Evolutionary conservation across 2,797 vertebrate genomes (phyloP).

Genomic region (Chrosomus eos): DNA sequence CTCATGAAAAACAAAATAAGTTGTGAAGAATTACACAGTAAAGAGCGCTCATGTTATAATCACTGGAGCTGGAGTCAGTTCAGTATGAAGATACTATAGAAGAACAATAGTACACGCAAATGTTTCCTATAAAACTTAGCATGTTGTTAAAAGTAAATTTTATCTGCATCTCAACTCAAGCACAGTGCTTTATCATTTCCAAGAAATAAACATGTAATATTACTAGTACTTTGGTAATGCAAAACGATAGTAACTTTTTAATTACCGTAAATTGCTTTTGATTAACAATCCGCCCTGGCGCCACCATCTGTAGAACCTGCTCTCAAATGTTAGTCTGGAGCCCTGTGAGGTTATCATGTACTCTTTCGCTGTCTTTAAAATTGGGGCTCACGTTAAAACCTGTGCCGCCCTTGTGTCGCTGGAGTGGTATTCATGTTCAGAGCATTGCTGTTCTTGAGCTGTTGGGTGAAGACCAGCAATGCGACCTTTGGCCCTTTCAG

Average conservation of each 20-base stretch:
- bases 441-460: constrained; percentile 47
- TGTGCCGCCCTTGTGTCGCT: not conserved
- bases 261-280: not conserved
- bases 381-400: constrained; percentile 17
- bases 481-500: constrained; percentile 11
- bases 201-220: not conserved
- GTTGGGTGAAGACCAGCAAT: constrained; percentile 47
- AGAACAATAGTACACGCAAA: not conserved
- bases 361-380: constrained; percentile 28
- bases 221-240: not conserved
- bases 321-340: not conserved
- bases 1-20: not conserved
- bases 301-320: too few species aligned
- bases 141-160: not conserved
- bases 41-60: not conserved
- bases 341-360: not conserved
- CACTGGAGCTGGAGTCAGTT: not conserved
- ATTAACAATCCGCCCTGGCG: too few species aligned
- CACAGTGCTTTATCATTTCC: not conserved
- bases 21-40: not conserved
- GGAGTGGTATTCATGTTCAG: constrained; percentile 14
- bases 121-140: not conserved
- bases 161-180: not conserved
- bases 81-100: not conserved
- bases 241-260: not conserved